Conservation (phyloP, 2,113 vertebrate genomes). For the Crypturellus undulatus region DNA sequence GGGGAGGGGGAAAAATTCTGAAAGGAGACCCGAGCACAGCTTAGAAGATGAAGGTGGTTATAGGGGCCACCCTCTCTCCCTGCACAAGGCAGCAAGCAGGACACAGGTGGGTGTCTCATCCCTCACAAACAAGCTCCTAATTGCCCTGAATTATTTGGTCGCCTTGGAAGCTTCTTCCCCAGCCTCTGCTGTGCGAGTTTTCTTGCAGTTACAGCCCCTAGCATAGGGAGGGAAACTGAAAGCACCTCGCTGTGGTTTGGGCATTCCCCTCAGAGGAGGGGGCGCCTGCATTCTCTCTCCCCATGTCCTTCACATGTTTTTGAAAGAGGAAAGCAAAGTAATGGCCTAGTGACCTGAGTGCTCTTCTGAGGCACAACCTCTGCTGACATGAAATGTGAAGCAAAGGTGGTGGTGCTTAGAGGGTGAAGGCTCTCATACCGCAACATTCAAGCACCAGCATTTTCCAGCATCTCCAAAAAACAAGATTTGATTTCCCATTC, state of each 20-base stretch:
- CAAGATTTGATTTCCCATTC: not conserved
- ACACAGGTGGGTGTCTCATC: not conserved
- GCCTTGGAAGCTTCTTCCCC: not conserved
- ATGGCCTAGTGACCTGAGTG: not conserved
- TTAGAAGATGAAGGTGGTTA: not conserved
- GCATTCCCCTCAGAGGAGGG: slow-evolving; percentile 39
- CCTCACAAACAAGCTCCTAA: not conserved
- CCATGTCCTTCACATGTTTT: not conserved
- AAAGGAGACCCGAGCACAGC: not conserved
- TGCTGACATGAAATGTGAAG: not conserved
- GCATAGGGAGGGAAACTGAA: not conserved
- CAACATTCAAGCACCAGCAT: not conserved
- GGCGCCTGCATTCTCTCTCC: not conserved
- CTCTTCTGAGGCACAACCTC: not conserved
- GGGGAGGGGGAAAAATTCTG: not conserved
- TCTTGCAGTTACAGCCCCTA: not conserved
- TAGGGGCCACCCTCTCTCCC: not conserved
- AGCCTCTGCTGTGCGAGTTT: not conserved
- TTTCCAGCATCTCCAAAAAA: not conserved
- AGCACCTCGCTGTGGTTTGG: slow-evolving; percentile 40
- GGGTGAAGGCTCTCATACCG: not conserved
- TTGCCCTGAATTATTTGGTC: accelerated
- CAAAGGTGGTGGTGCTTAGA: not conserved
- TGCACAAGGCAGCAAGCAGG: accelerated
- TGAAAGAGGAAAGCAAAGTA: not conserved